Conservation (phyloP, 2,113 vertebrate species). For the Atlantisia rogersi region DNA sequence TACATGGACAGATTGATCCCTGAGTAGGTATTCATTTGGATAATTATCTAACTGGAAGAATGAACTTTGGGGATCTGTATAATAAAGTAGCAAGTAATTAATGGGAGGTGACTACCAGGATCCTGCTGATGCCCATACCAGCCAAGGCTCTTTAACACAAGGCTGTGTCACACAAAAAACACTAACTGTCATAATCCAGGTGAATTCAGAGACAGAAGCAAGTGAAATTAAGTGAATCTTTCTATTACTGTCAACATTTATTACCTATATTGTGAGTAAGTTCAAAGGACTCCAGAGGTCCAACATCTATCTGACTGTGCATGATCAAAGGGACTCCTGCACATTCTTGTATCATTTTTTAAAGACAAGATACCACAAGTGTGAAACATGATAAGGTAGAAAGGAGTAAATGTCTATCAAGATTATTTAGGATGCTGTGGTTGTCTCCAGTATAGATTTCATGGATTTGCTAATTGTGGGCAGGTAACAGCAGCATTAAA, state of each 20-base stretch:
- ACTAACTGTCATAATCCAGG: background rate
- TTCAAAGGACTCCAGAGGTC: background rate
- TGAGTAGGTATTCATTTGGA: background rate
- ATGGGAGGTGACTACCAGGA: background rate
- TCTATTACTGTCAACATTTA: background rate
- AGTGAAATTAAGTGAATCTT: background rate
- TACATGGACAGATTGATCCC: background rate
- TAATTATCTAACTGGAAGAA: background rate
- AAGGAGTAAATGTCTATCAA: background rate
- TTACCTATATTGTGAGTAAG: background rate
- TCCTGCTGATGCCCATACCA: fast-evolving
- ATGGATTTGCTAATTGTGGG: background rate
- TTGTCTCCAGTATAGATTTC: background rate
- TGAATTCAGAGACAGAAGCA: background rate
- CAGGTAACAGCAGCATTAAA: background rate
- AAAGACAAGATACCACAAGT: background rate
- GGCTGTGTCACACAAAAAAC: background rate
- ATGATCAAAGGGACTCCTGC: background rate
- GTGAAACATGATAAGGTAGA: background rate
- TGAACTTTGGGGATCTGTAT: background rate
- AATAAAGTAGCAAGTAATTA: background rate
- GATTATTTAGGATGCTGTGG: background rate
- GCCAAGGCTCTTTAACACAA: background rate
- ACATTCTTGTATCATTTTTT: background rate
- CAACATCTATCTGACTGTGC: background rate